Base-by-base conservation (phyloP, 2,888 invertebrate genomes). In the Sarcophaga caerulescens region DNA sequence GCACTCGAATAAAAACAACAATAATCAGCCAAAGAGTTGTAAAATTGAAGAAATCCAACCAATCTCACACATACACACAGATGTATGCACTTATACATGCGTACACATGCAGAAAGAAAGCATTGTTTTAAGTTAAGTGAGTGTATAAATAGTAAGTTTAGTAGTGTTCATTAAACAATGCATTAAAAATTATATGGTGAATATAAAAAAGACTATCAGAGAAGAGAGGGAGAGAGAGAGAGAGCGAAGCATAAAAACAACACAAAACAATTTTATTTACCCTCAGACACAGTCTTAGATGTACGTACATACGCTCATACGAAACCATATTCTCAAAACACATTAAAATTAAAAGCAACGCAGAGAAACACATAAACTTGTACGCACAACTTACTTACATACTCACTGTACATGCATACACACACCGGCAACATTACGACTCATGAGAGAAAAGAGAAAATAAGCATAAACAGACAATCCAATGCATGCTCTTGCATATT, bases 91-190 rank as follows among this genome's bases (percentile, higher is more conserved):
- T 21, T 1, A 47, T 47, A 52, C 17, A 14, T 12, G n/a, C n/a
- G n/a, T n/a, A 35, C 14, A 44, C 10, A 44, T 10, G 23, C 17
- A 69, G 8, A 17, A 52, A 47, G 5, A 6, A 6, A 75, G 8
- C 52, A 63, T 70, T 78, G 59, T 25, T 44, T 63, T 70, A 47
- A 52, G 68, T 68, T 68, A 81, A 62, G 47, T 44, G 70, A 81
- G 81, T 68, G n/a, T 62, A 62, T 62, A 69, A 74, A 69, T 35
- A 68, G 68, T 52, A 69, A 68, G 63, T 70, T 78, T 70, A 63
- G 70, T 63, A 63, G 62, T 70, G 70, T 78, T 81, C 69, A 81
- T 76, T 81, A 70, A 81, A 76, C 23, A 81, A 75, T 81, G 70
- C 69, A 81, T 76, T 65, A 81, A 70, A 71, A 81, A 70, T 76